These are phyloP conservation scores for Plebejus anna DNA, from an alignment of 2,888 invertebrate species.

Conservation along the genomic window DNA sequence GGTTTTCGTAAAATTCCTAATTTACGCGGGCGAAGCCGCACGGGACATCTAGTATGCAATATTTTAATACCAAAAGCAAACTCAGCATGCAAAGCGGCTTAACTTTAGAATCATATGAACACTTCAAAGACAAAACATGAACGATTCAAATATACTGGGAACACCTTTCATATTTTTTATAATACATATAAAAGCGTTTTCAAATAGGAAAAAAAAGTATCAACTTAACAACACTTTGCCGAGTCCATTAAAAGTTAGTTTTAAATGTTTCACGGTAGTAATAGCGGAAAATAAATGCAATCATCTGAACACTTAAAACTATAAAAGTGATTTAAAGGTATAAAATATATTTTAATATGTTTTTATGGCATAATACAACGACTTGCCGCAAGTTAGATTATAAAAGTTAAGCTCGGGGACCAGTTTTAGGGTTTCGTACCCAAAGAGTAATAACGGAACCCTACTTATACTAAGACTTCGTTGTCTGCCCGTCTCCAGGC, in stretches of 20 bases:
- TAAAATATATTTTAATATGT: background rate
- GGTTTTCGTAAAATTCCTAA: too few species aligned
- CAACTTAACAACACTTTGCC: constrained; percentile 5
- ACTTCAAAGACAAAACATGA: background rate
- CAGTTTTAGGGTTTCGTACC: too few species aligned
- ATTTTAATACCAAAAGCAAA: too few species aligned
- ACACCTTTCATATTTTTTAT: constrained; percentile 1
- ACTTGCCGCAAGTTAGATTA: too few species aligned
- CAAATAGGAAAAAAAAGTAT: constrained; percentile 1
- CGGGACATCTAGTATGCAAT: too few species aligned
- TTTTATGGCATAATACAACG: background rate
- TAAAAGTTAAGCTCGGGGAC: too few species aligned
- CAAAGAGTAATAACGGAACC: too few species aligned
- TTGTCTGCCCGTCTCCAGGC: too few species aligned
- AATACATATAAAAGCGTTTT: background rate
- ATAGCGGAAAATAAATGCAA: constrained; percentile 17
- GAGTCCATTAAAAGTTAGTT: constrained; percentile 20
- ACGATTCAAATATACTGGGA: background rate
- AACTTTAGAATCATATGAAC: background rate
- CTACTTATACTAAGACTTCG: too few species aligned
- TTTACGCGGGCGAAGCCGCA: too few species aligned
- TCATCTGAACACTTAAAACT: constrained; percentile 14
- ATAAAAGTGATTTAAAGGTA: background rate
- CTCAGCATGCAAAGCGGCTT: background rate
- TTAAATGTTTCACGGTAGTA: constrained; percentile 13